phyloP scores from a whole-genome alignment of 2,888 invertebrate species.

The Dione vanillae region DNA sequence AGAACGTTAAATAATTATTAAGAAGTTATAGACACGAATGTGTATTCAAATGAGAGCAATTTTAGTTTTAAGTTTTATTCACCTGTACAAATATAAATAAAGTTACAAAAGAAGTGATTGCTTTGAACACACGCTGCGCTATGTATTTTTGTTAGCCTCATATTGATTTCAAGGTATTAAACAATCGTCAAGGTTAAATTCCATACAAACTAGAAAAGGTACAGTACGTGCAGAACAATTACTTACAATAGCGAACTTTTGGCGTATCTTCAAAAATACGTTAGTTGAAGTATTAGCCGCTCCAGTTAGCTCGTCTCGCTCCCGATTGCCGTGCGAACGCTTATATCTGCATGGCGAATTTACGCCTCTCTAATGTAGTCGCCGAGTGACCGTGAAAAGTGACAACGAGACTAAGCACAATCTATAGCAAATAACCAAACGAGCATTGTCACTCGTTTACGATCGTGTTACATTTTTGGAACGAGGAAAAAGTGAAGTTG shows the following conservation, averaged over 20 bases:
- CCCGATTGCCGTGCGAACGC: conserved; percentile 80
- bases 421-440: conserved; percentile 69
- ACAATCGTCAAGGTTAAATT: conserved; percentile 47
- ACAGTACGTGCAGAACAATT: conserved; percentile 60
- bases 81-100: conserved; percentile 16
- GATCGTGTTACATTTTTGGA: conserved; percentile 51
- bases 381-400: conserved; percentile 68
- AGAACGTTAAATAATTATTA: conserved; percentile 24
- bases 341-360: conserved; percentile 66
- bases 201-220: conserved; percentile 57
- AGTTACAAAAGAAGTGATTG: conserved; percentile 18
- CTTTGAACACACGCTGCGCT: conserved; percentile 8
- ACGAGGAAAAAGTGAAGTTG: conserved; percentile 77
- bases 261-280: conserved; percentile 63
- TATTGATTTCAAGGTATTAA: conserved; percentile 24
- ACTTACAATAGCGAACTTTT: conserved; percentile 51
- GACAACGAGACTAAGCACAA: conserved; percentile 68
- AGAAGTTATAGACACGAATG: conserved; percentile 12
- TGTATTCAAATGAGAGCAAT: conserved; percentile 5
- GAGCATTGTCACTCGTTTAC: conserved; percentile 30
- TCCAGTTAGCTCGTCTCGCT: conserved; percentile 76
- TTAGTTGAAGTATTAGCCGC: conserved; percentile 76
- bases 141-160: conserved; percentile 9
- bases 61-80: conserved; percentile 6
- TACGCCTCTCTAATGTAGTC: conserved; percentile 62